Evolutionary conservation across 2,888 invertebrate genomes (phyloP).

Genomic region (Sericinus montela): DNA sequence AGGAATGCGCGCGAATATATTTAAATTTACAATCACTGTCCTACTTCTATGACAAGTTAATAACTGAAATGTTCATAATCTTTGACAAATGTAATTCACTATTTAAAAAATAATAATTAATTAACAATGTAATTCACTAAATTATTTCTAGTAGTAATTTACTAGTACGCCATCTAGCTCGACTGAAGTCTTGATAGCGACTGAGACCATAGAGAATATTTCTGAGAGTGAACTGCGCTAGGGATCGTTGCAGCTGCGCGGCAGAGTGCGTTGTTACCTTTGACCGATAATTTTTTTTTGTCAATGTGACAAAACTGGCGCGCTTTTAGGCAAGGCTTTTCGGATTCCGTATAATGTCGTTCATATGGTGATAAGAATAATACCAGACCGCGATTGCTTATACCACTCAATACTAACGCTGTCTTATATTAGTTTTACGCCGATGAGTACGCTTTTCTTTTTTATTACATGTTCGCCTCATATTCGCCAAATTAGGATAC

Average conservation of each 20-base stretch:
- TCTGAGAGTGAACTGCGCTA: slow-evolving; percentile 1
- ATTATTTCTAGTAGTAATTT: slow-evolving; percentile 1
- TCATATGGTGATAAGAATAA: too few species aligned
- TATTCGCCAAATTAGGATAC: too few species aligned
- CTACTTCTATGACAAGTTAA: slow-evolving; percentile 28
- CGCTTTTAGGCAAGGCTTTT: slow-evolving; percentile 1
- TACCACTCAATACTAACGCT: too few species aligned
- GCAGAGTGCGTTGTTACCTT: slow-evolving; percentile 31
- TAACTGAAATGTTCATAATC: slow-evolving; percentile 29
- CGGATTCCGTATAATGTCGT: background rate
- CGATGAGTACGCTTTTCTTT: too few species aligned
- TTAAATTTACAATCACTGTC: slow-evolving; percentile 20
- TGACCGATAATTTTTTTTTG: slow-evolving; percentile 30
- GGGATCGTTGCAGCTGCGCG: slow-evolving; percentile 25
- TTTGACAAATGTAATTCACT: slow-evolving; percentile 34
- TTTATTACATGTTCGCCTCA: too few species aligned
- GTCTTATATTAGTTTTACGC: too few species aligned
- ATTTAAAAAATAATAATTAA: slow-evolving; percentile 24
- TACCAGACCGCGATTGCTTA: too few species aligned
- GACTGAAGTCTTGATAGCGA: slow-evolving; percentile 15
- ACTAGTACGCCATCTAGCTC: slow-evolving; percentile 8
- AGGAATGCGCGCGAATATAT: slow-evolving; percentile 12
- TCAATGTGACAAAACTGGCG: slow-evolving; percentile 28
- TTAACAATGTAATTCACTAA: slow-evolving; percentile 5
- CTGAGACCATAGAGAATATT: slow-evolving; percentile 14